Conservation (phyloP, 2,113 vertebrate species). For the Channa argus region DNA sequence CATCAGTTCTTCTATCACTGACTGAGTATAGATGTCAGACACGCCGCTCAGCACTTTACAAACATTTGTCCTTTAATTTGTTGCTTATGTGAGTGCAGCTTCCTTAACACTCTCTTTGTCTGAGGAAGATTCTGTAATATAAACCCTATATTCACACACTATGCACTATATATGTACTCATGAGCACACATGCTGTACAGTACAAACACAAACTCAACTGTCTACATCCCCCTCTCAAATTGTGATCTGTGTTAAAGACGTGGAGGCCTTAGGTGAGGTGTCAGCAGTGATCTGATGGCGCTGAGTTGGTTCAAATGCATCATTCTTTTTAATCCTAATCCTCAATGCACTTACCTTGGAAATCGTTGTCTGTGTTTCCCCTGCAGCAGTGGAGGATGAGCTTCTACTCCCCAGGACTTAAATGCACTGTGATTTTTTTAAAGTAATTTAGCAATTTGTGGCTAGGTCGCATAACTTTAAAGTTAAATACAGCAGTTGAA, state of each 20-base stretch:
- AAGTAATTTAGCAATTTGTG: too few species aligned
- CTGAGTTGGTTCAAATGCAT: conserved; percentile 71
- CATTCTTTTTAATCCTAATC: conserved; percentile 64
- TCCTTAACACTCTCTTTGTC: conserved; percentile 51
- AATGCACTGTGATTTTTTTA: conserved; percentile 28
- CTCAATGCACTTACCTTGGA: conserved; percentile 58
- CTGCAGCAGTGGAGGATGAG: conserved; percentile 43
- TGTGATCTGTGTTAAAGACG: conserved; percentile 63
- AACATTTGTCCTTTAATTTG: conserved; percentile 59
- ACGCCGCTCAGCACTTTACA: conserved; percentile 31
- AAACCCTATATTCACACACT: too few species aligned
- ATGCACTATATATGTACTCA: too few species aligned
- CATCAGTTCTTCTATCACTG: conserved; percentile 59
- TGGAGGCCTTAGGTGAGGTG: conserved; percentile 62
- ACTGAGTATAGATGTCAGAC: conserved; percentile 65
- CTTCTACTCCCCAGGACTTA: conserved; percentile 35
- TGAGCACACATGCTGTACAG: too few species aligned
- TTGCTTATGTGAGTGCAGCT: conserved; percentile 23
- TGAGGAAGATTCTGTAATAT: conserved; percentile 11
- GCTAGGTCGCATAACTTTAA: conserved; percentile 20
- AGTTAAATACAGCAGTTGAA: conserved; percentile 49
- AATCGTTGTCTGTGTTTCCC: conserved; percentile 45
- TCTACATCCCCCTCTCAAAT: conserved; percentile 37
- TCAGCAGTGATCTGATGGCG: conserved; percentile 75
- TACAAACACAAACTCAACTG: too few species aligned